A percentile compares a stretch with the other conserved stretches of the same genome.
Conservation (phyloP, 2,113 vertebrate species). For the Hyperopisus bebe region DNA sequence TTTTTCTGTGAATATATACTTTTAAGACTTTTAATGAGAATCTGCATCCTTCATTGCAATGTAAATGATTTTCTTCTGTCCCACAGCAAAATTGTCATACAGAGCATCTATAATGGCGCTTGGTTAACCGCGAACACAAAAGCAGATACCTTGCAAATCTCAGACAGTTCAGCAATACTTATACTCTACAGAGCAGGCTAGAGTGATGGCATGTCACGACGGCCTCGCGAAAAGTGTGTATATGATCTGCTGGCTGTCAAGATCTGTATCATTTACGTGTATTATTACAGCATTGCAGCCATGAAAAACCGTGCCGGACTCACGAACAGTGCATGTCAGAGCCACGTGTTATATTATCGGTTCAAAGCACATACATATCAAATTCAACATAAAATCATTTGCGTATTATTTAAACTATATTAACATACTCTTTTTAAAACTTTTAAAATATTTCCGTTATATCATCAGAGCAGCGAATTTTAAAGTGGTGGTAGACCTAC, state of each 20-base stretch:
- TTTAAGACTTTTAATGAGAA: neutral
- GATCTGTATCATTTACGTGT: neutral
- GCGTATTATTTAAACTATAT: neutral
- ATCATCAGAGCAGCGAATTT: neutral
- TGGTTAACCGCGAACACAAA: neutral
- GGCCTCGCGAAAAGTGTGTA: neutral
- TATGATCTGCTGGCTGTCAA: neutral
- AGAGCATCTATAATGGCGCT: neutral
- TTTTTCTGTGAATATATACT: neutral
- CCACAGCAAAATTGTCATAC: neutral
- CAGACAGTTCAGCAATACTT: neutral
- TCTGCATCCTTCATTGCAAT: neutral
- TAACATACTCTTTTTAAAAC: neutral
- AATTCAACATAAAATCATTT: neutral
- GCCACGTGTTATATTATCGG: neutral
- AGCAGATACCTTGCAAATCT: neutral
- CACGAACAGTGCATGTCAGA: neutral
- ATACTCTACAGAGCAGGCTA: neutral
- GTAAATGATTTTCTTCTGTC: neutral
- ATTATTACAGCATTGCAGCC: neutral
- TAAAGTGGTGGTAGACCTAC: neutral
- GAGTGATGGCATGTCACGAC: neutral
- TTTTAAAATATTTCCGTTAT: neutral
- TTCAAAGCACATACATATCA: neutral
- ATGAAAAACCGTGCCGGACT: neutral